Evolutionary conservation across 2,797 vertebrate genomes (phyloP), one percentile per base, ranked within the genome.

Genomic region (Pteronotus mesoamericanus): DNA sequence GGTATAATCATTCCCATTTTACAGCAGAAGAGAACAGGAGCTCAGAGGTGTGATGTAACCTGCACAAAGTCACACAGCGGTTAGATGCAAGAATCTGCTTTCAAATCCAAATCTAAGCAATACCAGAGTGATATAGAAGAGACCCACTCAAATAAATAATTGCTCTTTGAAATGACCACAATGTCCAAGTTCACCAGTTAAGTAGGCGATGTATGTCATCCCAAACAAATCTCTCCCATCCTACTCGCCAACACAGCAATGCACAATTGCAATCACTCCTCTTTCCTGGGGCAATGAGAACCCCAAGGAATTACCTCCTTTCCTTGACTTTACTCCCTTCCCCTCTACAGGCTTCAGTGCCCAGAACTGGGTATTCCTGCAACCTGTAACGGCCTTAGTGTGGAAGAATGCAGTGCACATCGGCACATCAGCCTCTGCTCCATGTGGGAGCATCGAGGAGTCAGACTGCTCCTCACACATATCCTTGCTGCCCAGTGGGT

Each of bases 401-500:
- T 1, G 8, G 72, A 79, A 14, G 18, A 48, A 55, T 46, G 68
- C 42, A 10, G 19, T 1, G 5, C 59, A 4, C 1, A 34, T 5
- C 0, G 2, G 32, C 1, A 3, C 2, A 19, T n/a, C 42, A 21
- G 68, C 39, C 39, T 32, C 64, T 16, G 12, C 3, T 26, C 32
- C 16, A 2, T 0, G 3, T 39, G n/a, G 53, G 26, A 57, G 34
- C 16, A 16, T 6, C 0, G 0, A 8, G 32, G 46, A 51, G 26
- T 19, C 42, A 53, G 29, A 6, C 71, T 29, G 5, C 15, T 74
- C 6, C 59, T 61, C 48, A 21, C 11, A 37, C 14, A 34, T 1
- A 19, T 29, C 9, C 44, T 69, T 48, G 24, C 39, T 48, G n/a
- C 15, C 37, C 4, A 0, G 9, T 2, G 85, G 53, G 46, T 29